Conservation (phyloP, 2,888 invertebrate species). For the Protophormia terraenovae region DNA sequence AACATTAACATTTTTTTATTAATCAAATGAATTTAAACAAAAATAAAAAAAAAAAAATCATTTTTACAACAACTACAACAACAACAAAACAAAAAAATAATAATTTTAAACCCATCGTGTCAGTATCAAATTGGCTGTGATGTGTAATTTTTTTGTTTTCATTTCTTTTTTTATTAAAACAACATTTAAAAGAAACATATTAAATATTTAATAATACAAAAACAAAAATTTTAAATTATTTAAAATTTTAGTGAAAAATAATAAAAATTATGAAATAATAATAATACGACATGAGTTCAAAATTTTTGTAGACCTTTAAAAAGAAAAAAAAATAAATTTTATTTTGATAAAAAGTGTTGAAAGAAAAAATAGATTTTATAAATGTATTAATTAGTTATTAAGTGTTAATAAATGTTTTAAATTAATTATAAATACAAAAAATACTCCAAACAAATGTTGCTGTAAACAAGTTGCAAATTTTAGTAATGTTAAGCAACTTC, state of each 20-base stretch:
- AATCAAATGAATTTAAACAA: slow-evolving; percentile 39
- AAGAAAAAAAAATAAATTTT: neutral
- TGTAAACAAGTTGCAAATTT: slow-evolving; percentile 19
- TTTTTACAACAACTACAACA: slow-evolving; percentile 36
- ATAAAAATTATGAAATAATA: neutral
- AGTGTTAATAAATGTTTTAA: slow-evolving; percentile 53
- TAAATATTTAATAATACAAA: slow-evolving; percentile 9
- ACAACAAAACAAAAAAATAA: slow-evolving; percentile 41
- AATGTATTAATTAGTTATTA: slow-evolving; percentile 54
- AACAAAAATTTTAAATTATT: slow-evolving; percentile 21
- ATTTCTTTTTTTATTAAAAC: slow-evolving; percentile 49
- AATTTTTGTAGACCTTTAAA: slow-evolving; percentile 50
- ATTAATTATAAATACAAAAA: neutral
- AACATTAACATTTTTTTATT: slow-evolving; percentile 9
- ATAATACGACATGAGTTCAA: slow-evolving; percentile 40
- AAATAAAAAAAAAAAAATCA: slow-evolving; percentile 23
- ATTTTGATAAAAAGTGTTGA: slow-evolving; percentile 52
- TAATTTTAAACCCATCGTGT: slow-evolving; percentile 73
- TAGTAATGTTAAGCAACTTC: neutral
- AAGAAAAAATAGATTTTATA: slow-evolving; percentile 44
- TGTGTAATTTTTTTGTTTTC: slow-evolving; percentile 76
- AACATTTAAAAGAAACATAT: too few relatives aligned
- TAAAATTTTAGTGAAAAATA: neutral
- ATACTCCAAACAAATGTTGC: neutral
- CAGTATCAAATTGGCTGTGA: slow-evolving; percentile 80